These are phyloP conservation scores for Calcarius ornatus DNA, from an alignment of 2,113 vertebrate genomes.

Conservation along the genomic window DNA sequence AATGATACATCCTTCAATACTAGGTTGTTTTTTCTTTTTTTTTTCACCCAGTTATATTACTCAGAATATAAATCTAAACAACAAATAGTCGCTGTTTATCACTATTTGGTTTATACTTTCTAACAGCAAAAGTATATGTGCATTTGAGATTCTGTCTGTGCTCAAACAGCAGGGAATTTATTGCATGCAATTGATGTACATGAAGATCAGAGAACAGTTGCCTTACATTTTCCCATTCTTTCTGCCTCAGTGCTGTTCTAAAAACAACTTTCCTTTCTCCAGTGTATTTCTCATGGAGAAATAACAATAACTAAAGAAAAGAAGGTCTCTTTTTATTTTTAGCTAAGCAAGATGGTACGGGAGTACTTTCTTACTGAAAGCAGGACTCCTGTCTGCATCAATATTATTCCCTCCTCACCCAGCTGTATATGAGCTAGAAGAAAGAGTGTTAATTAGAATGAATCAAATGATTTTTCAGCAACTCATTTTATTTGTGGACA, in stretches of 20 bases:
- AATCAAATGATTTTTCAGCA: not conserved
- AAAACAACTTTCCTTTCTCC: slow-evolving; percentile 28
- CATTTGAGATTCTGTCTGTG: slow-evolving; percentile 73
- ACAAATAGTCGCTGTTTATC: slow-evolving; percentile 73
- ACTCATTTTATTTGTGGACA: not conserved
- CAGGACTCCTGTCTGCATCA: not conserved
- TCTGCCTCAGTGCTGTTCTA: slow-evolving; percentile 18
- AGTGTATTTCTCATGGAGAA: not conserved
- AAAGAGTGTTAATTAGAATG: not conserved
- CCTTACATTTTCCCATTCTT: slow-evolving; percentile 63
- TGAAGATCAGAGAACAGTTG: slow-evolving; percentile 62
- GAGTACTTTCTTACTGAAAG: not conserved
- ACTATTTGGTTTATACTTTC: slow-evolving; percentile 77
- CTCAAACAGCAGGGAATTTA: slow-evolving; percentile 68
- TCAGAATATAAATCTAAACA: slow-evolving; percentile 77
- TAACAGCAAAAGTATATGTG: slow-evolving; percentile 73
- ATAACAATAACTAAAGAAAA: not conserved
- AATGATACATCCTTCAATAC: slow-evolving; percentile 77
- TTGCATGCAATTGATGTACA: slow-evolving; percentile 68
- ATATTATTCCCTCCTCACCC: not conserved
- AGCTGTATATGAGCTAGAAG: not conserved
- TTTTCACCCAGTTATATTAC: slow-evolving; percentile 69
- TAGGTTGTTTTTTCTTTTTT: slow-evolving; percentile 38
- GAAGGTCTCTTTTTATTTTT: not conserved
- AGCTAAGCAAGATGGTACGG: not conserved